phyloP scores from a whole-genome alignment of 2,888 invertebrate species.

The Pristionchus entomophagus region DNA sequence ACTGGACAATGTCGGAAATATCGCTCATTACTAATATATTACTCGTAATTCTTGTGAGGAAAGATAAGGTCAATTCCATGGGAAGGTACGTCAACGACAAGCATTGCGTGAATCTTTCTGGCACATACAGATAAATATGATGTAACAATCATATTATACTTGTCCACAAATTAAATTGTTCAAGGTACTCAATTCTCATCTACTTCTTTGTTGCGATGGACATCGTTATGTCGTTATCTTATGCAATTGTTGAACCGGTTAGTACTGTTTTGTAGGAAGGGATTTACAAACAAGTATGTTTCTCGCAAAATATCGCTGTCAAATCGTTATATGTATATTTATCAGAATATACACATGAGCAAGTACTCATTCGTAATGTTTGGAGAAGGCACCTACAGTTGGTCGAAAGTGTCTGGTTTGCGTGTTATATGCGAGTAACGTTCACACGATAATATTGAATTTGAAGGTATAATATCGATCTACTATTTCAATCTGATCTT shows the following conservation, averaged over 20 bases:
- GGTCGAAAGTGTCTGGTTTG: background rate
- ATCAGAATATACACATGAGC: constrained; percentile 34
- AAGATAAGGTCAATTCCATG: background rate
- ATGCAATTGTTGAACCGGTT: constrained; percentile 35
- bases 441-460: too few relatives aligned
- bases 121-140: too few relatives aligned
- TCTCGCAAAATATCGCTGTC: too few relatives aligned
- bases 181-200: constrained; percentile 3
- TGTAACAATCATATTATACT: too few relatives aligned
- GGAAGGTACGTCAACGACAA: background rate
- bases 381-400: background rate
- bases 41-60: background rate
- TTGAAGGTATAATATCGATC: background rate
- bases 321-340: background rate
- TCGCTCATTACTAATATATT: background rate
- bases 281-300: background rate
- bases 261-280: too few relatives aligned
- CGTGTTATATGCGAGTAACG: background rate
- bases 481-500: constrained; percentile 4
- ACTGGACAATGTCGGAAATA: background rate
- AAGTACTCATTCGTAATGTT: background rate
- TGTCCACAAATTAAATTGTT: background rate
- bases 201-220: background rate
- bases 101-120: too few relatives aligned
- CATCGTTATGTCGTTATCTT: background rate